Percentiles rank a stretch among this genome's conserved stretches.
Evolutionary conservation across 1,140 invertebrate species (phyloP).

Genomic region (Drosophila prosaltans): DNA sequence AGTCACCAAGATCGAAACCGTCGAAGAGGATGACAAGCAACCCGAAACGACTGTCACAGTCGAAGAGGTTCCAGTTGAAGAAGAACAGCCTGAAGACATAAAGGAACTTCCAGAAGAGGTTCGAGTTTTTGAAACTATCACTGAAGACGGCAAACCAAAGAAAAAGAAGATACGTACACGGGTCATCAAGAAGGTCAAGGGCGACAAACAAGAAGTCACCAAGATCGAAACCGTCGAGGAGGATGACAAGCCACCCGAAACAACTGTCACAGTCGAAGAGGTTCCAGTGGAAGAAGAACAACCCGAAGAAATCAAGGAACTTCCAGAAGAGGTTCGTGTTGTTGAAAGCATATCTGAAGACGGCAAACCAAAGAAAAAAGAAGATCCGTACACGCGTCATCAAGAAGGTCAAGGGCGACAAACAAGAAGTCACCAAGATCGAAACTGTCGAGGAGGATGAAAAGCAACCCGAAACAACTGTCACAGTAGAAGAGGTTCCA

Average conservation of each 20-base stretch:
- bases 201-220: slow-evolving; percentile 11
- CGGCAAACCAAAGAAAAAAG: slow-evolving; percentile 1
- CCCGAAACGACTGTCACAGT: slow-evolving; percentile 5
- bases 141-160: neutral
- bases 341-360: slow-evolving; percentile 2
- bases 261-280: neutral
- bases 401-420: slow-evolving; percentile 7
- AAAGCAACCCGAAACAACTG: slow-evolving; percentile 1
- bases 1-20: slow-evolving; percentile 16
- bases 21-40: slow-evolving; percentile 11
- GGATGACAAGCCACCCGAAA: slow-evolving; percentile 1
- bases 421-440: slow-evolving; percentile 11
- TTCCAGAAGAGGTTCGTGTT: neutral
- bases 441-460: slow-evolving; percentile 2
- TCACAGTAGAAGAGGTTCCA: neutral
- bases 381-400: slow-evolving; percentile 7
- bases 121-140: neutral
- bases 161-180: neutral
- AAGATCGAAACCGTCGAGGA: slow-evolving; percentile 6
- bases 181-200: slow-evolving; percentile 3
- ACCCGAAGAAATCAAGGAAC: neutral
- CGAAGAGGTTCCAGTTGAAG: neutral
- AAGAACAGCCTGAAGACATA: neutral
- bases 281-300: neutral
- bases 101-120: slow-evolving; percentile 8